These are phyloP conservation scores for Pogonognathellus flavescens DNA, from an alignment of 1,140 invertebrate genomes.

Conservation along the genomic window DNA sequence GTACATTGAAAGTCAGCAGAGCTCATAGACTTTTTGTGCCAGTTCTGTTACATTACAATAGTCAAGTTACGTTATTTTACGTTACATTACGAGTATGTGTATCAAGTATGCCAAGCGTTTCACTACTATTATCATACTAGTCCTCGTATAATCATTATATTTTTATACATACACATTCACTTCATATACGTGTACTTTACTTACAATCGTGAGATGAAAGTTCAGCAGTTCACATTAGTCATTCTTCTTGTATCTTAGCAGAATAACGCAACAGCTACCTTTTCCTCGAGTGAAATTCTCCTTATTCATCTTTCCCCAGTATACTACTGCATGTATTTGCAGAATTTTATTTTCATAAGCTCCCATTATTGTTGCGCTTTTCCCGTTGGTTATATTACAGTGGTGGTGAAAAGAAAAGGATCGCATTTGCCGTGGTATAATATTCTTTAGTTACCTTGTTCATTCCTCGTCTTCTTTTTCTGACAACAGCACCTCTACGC, in stretches of 20 bases:
- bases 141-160: not conserved
- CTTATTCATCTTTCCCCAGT: too few species aligned
- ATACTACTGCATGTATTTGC: not conserved
- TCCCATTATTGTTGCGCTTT: not conserved
- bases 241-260: too few species aligned
- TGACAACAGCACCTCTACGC: too few species aligned
- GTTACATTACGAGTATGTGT: not conserved
- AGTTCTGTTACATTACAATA: not conserved
- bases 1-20: slow-evolving; percentile 17
- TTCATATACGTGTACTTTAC: not conserved
- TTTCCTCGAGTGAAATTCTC: too few species aligned
- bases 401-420: too few species aligned
- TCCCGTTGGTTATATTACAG: not conserved
- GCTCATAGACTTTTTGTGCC: slow-evolving; percentile 13
- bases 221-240: too few species aligned
- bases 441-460: too few species aligned
- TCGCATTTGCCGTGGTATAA: too few species aligned
- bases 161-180: not conserved
- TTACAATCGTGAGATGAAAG: too few species aligned
- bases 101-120: not conserved
- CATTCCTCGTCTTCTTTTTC: too few species aligned
- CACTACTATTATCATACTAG: not conserved
- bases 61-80: not conserved
- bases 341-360: not conserved
- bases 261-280: too few species aligned